Evolutionary conservation across 2,113 vertebrate genomes (phyloP).

Genomic region (Gobio gobio): DNA sequence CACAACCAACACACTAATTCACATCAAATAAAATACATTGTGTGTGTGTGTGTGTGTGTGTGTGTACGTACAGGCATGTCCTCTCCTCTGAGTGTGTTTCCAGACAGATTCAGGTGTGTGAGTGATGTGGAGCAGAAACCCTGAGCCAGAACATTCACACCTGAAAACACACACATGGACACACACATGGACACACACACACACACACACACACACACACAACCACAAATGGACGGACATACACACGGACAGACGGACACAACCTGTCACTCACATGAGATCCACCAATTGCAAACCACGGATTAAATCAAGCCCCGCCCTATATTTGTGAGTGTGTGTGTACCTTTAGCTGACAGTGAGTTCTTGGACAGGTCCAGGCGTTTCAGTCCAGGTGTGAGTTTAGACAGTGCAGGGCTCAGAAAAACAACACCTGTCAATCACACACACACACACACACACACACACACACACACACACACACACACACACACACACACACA

Average conservation of each 20-base stretch:
- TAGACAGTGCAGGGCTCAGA: constrained; percentile 88
- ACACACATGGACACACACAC: constrained; percentile 10
- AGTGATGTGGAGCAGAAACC: constrained; percentile 87
- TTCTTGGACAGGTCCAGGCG: constrained; percentile 90
- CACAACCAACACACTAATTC: not conserved
- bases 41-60: not conserved
- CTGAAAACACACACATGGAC: constrained; percentile 72
- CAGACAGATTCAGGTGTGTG: constrained; percentile 89
- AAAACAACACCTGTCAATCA: constrained; percentile 81
- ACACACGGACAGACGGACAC: constrained; percentile 7
- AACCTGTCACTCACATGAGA: not conserved
- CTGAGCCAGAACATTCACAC: constrained; percentile 90
- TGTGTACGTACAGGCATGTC: constrained; percentile 83
- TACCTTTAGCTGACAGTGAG: constrained; percentile 90
- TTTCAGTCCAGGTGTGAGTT: constrained; percentile 90
- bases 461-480: too few relatives aligned
- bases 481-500: too few relatives aligned
- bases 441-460: not conserved
- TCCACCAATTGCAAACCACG: too few relatives aligned
- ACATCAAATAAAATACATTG: too few relatives aligned
- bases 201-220: constrained; percentile 1
- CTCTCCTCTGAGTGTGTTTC: constrained; percentile 88
- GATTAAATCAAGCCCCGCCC: too few relatives aligned
- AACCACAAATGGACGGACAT: constrained; percentile 18
- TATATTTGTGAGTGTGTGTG: not conserved